Evolutionary conservation across 2,888 invertebrate genomes (phyloP).

Genomic region (Drosophila falleni): DNA sequence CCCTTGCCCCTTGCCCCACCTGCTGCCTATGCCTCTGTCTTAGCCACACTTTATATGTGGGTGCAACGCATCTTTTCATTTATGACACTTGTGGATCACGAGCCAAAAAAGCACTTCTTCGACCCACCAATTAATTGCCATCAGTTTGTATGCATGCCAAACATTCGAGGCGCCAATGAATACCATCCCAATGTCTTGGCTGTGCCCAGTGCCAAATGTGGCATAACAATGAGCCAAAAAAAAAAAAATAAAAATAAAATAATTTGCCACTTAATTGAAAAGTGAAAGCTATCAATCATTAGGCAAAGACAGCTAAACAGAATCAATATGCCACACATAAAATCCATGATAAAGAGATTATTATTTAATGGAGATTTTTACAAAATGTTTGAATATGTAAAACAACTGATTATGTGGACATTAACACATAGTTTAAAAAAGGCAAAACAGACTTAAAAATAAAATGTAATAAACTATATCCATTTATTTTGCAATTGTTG

Average conservation of each 20-base stretch:
- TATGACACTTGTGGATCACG: conserved; percentile 26
- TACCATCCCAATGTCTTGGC: conserved; percentile 10
- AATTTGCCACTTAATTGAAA: conserved; percentile 36
- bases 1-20: neutral
- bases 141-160: conserved; percentile 62
- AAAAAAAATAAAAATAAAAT: conserved; percentile 18
- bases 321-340: conserved; percentile 15
- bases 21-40: neutral
- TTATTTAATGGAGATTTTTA: neutral
- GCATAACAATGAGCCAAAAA: conserved; percentile 43
- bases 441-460: neutral
- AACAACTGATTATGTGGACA: neutral
- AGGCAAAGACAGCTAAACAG: conserved; percentile 11
- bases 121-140: conserved; percentile 59
- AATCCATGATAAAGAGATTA: conserved; percentile 1
- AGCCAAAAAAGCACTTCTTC: conserved; percentile 35
- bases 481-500: too few species aligned
- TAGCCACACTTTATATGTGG: neutral
- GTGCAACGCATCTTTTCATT: conserved; percentile 9
- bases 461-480: too few species aligned
- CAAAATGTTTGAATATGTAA: neutral
- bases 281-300: conserved; percentile 60
- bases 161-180: conserved; percentile 21
- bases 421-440: too few species aligned
- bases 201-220: conserved; percentile 7